phyloP scores from a whole-genome alignment of 2,797 vertebrate species.

The Hirundo rustica region DNA sequence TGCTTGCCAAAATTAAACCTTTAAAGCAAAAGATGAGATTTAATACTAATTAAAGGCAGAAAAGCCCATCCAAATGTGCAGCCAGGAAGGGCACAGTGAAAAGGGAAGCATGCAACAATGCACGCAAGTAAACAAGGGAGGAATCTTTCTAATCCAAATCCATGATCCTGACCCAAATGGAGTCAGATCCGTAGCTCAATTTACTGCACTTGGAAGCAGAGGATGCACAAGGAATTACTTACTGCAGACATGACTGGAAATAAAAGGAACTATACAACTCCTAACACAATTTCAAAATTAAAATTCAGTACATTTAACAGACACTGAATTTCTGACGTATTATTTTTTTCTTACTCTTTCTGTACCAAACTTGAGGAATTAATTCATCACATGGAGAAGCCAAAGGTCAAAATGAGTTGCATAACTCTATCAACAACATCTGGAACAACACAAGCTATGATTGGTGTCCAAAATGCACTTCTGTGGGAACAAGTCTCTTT shows the following conservation, averaged over 20 bases:
- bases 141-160: neutral
- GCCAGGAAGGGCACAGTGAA: neutral
- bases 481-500: neutral
- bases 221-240: neutral
- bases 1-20: neutral
- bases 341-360: neutral
- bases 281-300: neutral
- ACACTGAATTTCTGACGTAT: neutral
- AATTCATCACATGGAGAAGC: neutral
- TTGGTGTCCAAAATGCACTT: neutral
- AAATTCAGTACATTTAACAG: neutral
- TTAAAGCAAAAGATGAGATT: neutral
- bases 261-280: neutral
- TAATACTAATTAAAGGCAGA: neutral
- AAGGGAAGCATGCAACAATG: neutral
- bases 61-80: neutral
- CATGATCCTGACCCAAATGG: neutral
- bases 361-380: neutral
- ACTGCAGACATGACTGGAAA: neutral
- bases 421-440: neutral
- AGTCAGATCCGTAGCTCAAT: neutral
- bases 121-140: neutral
- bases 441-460: neutral
- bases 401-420: neutral
- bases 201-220: neutral